Evolutionary conservation across 2,888 invertebrate species (phyloP).

Genomic region (Chrysotoxum bicinctum): DNA sequence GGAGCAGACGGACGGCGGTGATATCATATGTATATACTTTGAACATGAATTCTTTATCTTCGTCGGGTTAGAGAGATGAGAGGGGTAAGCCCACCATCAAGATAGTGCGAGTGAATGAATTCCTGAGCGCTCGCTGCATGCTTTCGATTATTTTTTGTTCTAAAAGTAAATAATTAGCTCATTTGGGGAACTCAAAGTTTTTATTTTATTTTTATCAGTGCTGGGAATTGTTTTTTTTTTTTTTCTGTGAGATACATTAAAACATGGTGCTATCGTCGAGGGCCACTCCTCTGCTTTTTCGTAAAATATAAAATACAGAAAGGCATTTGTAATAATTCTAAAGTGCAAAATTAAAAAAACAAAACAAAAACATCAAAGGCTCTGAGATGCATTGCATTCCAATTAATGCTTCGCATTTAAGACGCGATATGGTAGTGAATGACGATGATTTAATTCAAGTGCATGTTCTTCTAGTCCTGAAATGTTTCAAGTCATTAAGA

Average conservation of each 20-base stretch:
- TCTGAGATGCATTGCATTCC: not conserved
- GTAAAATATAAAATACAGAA: not conserved
- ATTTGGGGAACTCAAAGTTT: not conserved
- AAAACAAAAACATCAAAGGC: not conserved
- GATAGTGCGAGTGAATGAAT: constrained; percentile 30
- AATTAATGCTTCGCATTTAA: not conserved
- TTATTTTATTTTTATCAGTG: constrained; percentile 11
- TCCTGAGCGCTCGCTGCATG: not conserved
- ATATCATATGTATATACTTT: constrained; percentile 56
- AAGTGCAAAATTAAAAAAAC: not conserved
- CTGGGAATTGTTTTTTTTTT: not conserved
- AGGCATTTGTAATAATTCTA: not conserved
- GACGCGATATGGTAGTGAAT: not conserved
- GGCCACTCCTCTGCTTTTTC: constrained; percentile 11
- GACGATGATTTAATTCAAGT: not conserved
- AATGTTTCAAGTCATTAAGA: not conserved
- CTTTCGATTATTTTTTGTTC: not conserved
- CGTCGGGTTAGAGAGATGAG: not conserved
- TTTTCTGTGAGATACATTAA: not conserved
- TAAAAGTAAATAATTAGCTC: constrained; percentile 26
- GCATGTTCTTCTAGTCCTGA: not conserved
- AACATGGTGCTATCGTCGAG: not conserved
- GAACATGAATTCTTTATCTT: constrained; percentile 27
- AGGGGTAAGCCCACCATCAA: not conserved
- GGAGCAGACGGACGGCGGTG: constrained; percentile 14